Evolutionary conservation across 2,113 vertebrate genomes (phyloP).

Genomic region (Oryzias melastigma): DNA sequence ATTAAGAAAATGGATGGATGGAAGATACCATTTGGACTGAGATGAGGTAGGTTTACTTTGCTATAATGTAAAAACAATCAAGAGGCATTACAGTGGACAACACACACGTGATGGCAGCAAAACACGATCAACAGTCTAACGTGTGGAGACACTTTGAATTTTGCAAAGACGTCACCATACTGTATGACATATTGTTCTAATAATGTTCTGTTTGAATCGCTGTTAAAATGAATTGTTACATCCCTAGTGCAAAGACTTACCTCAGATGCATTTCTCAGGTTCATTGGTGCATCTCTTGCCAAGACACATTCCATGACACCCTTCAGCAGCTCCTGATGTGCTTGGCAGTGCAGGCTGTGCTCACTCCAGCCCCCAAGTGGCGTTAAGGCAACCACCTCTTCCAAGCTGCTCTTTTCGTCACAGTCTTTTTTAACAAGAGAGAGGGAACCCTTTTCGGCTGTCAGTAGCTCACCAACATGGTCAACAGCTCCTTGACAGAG

Average conservation of each 20-base stretch:
- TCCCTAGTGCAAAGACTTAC: constrained; percentile 32
- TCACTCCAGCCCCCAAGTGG: neutral
- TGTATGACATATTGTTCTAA: too few relatives aligned
- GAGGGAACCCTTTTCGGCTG: constrained; percentile 42
- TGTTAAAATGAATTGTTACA: too few relatives aligned
- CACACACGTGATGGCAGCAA: too few relatives aligned
- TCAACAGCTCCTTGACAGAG: constrained; percentile 50
- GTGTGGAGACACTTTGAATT: too few relatives aligned
- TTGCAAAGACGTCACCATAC: too few relatives aligned
- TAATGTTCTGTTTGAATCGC: too few relatives aligned
- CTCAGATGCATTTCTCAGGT: constrained; percentile 50
- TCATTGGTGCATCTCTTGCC: constrained; percentile 45
- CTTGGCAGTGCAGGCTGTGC: constrained; percentile 14
- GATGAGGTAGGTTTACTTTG: too few relatives aligned
- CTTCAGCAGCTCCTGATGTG: constrained; percentile 44
- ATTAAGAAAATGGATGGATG: too few relatives aligned
- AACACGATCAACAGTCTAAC: too few relatives aligned
- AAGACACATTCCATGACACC: constrained; percentile 52
- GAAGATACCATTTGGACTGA: too few relatives aligned
- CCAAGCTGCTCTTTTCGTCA: constrained; percentile 28
- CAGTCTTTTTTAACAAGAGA: constrained; percentile 40
- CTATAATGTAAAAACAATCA: too few relatives aligned
- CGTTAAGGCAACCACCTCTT: constrained; percentile 36
- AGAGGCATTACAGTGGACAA: too few relatives aligned
- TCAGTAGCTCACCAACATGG: constrained; percentile 44